Conservation (phyloP, 2,888 invertebrate species). For the Celastrina argiolus region DNA sequence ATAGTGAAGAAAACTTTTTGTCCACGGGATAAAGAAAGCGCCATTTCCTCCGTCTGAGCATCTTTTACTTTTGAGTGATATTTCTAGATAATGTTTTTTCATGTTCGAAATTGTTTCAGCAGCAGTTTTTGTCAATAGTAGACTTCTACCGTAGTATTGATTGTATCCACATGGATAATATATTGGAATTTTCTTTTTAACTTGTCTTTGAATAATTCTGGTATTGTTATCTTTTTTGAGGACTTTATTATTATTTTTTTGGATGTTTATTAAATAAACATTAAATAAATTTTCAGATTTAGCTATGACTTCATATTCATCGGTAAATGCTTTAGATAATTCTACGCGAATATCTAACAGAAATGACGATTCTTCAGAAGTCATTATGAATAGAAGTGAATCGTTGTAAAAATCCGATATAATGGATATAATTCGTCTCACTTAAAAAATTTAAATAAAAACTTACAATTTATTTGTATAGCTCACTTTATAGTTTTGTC, state of each 20-base stretch:
- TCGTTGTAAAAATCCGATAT: neutral
- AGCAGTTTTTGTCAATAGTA: slow-evolving; percentile 43
- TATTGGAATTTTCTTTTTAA: slow-evolving; percentile 24
- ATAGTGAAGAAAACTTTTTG: slow-evolving; percentile 44
- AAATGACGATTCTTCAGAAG: slow-evolving; percentile 60
- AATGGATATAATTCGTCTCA: neutral
- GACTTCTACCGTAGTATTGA: slow-evolving; percentile 39
- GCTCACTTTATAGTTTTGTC: too few relatives aligned
- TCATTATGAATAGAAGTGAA: slow-evolving; percentile 42
- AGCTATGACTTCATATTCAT: slow-evolving; percentile 46
- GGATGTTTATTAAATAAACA: slow-evolving; percentile 29
- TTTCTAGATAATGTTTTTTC: slow-evolving; percentile 51
- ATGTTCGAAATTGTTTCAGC: slow-evolving; percentile 46
- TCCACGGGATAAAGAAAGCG: slow-evolving; percentile 53
- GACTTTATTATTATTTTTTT: slow-evolving; percentile 29
- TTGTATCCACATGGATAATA: slow-evolving; percentile 29
- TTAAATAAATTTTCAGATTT: slow-evolving; percentile 57
- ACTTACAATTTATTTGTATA: neutral
- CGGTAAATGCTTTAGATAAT: slow-evolving; percentile 48
- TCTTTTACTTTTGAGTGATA: slow-evolving; percentile 48
- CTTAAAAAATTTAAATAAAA: neutral
- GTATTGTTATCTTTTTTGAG: slow-evolving; percentile 33
- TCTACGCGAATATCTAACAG: slow-evolving; percentile 57
- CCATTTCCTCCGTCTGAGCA: slow-evolving; percentile 44
- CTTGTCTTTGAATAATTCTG: slow-evolving; percentile 30